Evolutionary conservation across 2,113 vertebrate species (phyloP), one percentile per base, ranked within the genome.

Genomic region (Taurulus bubalis): DNA sequence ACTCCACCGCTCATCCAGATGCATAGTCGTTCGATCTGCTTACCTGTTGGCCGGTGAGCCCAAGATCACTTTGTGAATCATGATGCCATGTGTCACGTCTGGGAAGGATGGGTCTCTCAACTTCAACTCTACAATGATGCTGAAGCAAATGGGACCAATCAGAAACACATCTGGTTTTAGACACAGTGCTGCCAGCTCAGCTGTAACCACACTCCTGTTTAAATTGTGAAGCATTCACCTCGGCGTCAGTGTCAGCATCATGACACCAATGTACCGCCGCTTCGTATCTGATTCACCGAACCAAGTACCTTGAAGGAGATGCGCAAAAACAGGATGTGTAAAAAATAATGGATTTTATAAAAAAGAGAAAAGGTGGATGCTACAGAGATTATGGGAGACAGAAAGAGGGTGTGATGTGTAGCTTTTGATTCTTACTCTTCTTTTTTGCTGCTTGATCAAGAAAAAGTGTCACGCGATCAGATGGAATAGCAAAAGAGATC

Each of bases 401-500:
- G 64, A 58, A 28, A 53, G 4, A 32, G 9, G 5, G 3, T 67
- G 53, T 1, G 8, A 36, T 6, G 22, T 69, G 24, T 1, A 22
- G 56, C 36, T 67, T 49, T 60, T 14, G 26, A 55, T 55, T 73
- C 47, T 40, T 66, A 98, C 97, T 95, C 80, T 95, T 96, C 63
- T 80, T 95, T 56, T 97, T 95, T 58, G 94, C 89, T 28, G 92
- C 94, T 90, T 86, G 95, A 87, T 90, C 92, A 53, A 99, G 95
- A 87, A 99, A 99, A 40, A 92, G 86, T 67, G 91, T 95, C 69
- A 99, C 86, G 8, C 94, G 94, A 87, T 99, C 98, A 0, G 98
- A 97, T 2, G 98, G 98, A 80, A 99, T 99, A 66, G 98, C 98
- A 66, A 99, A 99, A 12, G 98, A 99, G 91, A 99, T 99, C 30